Conservation (phyloP, 1,140 invertebrate species). For the Monomorium pharaonis region DNA sequence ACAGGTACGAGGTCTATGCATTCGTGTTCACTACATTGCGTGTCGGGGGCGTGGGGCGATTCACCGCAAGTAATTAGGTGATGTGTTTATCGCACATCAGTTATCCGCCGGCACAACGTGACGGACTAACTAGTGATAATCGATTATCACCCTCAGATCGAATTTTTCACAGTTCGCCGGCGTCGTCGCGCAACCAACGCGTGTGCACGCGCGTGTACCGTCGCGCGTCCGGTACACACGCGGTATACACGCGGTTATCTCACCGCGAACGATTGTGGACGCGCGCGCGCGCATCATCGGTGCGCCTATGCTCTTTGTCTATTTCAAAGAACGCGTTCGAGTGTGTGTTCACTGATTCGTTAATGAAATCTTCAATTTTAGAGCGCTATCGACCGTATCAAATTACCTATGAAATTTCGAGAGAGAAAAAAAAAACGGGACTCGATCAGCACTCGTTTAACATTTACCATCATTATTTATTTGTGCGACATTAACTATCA, state of each 20-base stretch:
- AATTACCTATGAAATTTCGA: neutral
- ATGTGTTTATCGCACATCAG: constrained; percentile 82
- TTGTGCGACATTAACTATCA: neutral
- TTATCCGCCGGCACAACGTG: constrained; percentile 73
- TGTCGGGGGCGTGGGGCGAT: constrained; percentile 73
- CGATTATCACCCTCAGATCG: constrained; percentile 76
- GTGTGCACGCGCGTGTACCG: neutral
- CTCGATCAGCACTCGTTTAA: neutral
- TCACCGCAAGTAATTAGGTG: constrained; percentile 83
- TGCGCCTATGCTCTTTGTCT: constrained; percentile 7
- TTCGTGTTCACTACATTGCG: constrained; percentile 66
- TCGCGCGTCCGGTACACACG: neutral
- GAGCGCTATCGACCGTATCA: neutral
- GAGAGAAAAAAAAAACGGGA: neutral
- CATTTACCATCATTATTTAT: neutral
- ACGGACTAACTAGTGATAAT: constrained; percentile 77
- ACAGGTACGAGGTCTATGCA: constrained; percentile 45
- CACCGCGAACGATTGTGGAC: neutral
- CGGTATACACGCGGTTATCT: constrained; percentile 14
- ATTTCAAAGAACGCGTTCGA: constrained; percentile 13
- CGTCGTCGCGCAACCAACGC: constrained; percentile 18
- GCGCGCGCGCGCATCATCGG: neutral
- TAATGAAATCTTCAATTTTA: constrained; percentile 2
- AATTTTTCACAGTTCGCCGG: constrained; percentile 79
- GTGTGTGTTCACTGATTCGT: neutral